phyloP scores from a whole-genome alignment of 2,113 vertebrate genomes.

The Dipodomys spectabilis region DNA sequence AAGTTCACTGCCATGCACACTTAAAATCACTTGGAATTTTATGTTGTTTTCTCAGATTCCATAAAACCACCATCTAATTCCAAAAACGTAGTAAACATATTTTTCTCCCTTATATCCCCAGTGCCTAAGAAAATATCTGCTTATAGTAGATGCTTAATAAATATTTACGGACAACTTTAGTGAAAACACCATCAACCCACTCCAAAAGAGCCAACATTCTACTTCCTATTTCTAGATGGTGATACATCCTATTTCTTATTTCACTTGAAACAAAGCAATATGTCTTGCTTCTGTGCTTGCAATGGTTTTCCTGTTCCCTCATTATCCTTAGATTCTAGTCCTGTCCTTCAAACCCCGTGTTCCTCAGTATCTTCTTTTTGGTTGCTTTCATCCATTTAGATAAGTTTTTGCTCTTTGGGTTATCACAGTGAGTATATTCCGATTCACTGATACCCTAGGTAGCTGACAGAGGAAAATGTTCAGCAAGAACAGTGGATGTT shows the following conservation, averaged over 20 bases:
- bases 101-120: background rate
- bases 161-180: conserved; percentile 16
- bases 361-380: background rate
- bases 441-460: background rate
- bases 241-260: background rate
- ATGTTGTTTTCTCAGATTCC: background rate
- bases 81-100: background rate
- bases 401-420: conserved; percentile 1
- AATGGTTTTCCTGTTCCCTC: background rate
- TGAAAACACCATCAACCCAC: background rate
- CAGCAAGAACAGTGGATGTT: background rate
- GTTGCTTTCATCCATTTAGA: background rate
- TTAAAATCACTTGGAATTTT: background rate
- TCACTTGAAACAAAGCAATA: background rate
- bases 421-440: background rate
- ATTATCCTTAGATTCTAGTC: background rate
- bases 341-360: background rate
- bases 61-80: background rate
- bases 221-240: background rate
- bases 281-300: background rate
- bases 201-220: background rate
- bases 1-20: background rate
- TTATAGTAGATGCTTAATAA: background rate
- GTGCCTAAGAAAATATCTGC: background rate
- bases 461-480: background rate